Conservation (phyloP, 2,797 vertebrate species). For the Trichosurus vulpecula region DNA sequence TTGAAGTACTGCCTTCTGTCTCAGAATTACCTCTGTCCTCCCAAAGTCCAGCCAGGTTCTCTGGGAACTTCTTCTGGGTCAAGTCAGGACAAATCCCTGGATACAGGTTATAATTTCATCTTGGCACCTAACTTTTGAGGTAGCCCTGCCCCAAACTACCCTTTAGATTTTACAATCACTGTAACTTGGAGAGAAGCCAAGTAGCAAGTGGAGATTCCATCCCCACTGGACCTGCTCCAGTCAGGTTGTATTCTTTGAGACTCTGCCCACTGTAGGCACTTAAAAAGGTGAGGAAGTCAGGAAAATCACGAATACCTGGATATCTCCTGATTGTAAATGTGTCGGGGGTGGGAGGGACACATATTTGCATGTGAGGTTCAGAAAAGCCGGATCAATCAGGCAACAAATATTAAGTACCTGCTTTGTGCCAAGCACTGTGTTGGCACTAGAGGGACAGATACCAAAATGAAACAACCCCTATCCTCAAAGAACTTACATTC, state of each 20-base stretch:
- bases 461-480: background rate
- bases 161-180: background rate
- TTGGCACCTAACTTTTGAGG: background rate
- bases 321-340: background rate
- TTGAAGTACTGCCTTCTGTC: accelerated
- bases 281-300: background rate
- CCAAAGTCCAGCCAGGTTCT: background rate
- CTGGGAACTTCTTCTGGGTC: background rate
- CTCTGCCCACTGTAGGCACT: background rate
- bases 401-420: background rate
- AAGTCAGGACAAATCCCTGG: background rate
- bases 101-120: background rate
- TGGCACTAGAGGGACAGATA: background rate
- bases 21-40: background rate
- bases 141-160: background rate
- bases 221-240: background rate
- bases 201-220: background rate
- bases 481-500: background rate
- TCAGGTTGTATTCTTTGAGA: background rate
- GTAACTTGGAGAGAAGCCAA: background rate
- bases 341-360: background rate
- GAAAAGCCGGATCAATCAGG: background rate
- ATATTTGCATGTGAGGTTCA: background rate
- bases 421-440: background rate
- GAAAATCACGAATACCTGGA: background rate